These are phyloP conservation scores for Motacilla alba DNA, from an alignment of 2,113 vertebrate species.

Conservation along the genomic window DNA sequence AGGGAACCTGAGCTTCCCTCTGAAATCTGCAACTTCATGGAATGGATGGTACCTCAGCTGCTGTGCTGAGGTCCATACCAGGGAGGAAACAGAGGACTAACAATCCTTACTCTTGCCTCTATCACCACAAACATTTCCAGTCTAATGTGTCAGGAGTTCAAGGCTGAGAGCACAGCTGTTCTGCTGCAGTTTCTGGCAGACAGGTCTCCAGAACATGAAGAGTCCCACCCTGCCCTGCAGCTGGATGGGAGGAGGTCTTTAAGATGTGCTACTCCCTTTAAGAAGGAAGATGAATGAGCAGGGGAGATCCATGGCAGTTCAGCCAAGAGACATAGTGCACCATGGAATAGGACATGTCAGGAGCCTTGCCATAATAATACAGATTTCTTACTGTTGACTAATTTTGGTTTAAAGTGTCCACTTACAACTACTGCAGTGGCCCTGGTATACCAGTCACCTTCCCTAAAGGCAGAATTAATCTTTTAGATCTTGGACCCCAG, in stretches of 20 bases:
- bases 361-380: background rate
- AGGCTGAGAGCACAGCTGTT: background rate
- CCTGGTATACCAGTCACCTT: background rate
- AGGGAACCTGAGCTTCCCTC: background rate
- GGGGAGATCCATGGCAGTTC: background rate
- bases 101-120: background rate
- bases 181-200: background rate
- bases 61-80: background rate
- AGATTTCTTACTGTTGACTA: background rate
- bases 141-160: background rate
- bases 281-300: background rate
- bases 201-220: background rate
- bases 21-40: background rate
- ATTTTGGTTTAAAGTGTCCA: background rate
- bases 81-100: background rate
- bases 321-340: background rate
- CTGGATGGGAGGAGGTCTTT: background rate
- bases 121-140: background rate
- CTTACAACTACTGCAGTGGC: background rate
- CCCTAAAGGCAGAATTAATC: background rate
- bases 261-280: background rate
- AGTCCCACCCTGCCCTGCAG: fast-evolving
- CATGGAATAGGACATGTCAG: background rate
- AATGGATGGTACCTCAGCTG: background rate
- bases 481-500: background rate